These are phyloP conservation scores for Dusona sp. DNA, from an alignment of 2,888 invertebrate genomes.

Conservation along the genomic window DNA sequence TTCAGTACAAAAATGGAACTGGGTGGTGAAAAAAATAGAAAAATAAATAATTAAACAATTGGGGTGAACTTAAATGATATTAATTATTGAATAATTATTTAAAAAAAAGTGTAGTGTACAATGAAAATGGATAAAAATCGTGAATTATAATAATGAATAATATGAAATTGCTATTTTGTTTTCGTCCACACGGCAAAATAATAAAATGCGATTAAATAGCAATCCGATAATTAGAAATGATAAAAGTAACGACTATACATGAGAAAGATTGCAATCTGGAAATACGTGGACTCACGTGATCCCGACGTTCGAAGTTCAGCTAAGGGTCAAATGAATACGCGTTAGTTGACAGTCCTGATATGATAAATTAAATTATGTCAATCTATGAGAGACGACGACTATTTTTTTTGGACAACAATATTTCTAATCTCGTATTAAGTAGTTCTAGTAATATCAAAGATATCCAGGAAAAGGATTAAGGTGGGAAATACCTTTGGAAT, in stretches of 20 bases:
- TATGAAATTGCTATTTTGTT: neutral
- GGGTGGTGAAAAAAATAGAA: neutral
- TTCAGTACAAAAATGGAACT: neutral
- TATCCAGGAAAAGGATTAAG: neutral
- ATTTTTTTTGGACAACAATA: neutral
- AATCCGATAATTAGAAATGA: neutral
- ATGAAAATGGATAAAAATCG: neutral
- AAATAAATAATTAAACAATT: neutral
- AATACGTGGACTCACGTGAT: constrained; percentile 27
- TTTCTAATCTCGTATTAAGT: neutral
- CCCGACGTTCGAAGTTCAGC: constrained; percentile 34
- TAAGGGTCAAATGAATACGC: neutral
- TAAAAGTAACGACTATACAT: neutral
- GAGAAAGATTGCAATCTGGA: constrained; percentile 6
- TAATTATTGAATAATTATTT: neutral
- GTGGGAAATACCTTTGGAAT: too few species aligned
- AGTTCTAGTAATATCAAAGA: neutral
- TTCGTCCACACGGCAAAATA: neutral
- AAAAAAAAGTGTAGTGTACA: neutral
- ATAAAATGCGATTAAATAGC: neutral
- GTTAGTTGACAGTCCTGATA: neutral
- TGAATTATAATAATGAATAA: neutral
- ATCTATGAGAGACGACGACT: neutral
- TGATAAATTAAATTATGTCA: neutral
- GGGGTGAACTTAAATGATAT: neutral